Evolutionary conservation across 2,113 vertebrate species (phyloP), one percentile per base, ranked within the genome.

Genomic region (Myiopsitta monachus): DNA sequence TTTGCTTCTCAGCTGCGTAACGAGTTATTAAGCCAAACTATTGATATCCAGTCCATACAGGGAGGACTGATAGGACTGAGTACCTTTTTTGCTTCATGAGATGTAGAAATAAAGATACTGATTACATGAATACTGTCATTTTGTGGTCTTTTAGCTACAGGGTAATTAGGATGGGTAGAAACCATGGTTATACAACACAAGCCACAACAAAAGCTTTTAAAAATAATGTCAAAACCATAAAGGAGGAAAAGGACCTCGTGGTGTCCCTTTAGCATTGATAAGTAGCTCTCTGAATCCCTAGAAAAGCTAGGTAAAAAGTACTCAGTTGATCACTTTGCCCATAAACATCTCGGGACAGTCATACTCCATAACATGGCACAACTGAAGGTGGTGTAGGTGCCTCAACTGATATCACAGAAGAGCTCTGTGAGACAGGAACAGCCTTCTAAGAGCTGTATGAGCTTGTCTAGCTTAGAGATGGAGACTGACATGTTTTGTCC

Each of bases 331-430:
- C 3, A 5, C 26, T 89, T 80, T 75, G 9, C 43, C 39, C n/a
- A 22, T 43, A 43, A 36, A n/a, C 4, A 11, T 43, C 51, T 76
- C 0, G 0, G 22, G 12, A 38, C 21, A 33, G 26, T 46, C 5
- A 1, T 66, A 33, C 7, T 61, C 18, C 24, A 2, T 39, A 46
- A n/a, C 36, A 41, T 0, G 3, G 23, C 26, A 30, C 43, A 73
- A 14, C 22, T 21, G 23, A 39, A 55, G 19, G 31, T 33, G 9
- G 9, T 43, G 41, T 27, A 46, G n/a, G 61, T 81, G 46, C 47
- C 27, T 49, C 61, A 67, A 36, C 39, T 26, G 52, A 2, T 22
- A 44, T 18, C 44, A 24, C 19, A 12, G 13, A 36, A 49, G 36
- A 54, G n/a, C n/a, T 67, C n/a, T 43, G 31, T n/a, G 80, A 62